A percentile compares a stretch with the other conserved stretches of the same genome.
Evolutionary conservation across 2,888 invertebrate species (phyloP).

Genomic region (Flexamia atlantica): DNA sequence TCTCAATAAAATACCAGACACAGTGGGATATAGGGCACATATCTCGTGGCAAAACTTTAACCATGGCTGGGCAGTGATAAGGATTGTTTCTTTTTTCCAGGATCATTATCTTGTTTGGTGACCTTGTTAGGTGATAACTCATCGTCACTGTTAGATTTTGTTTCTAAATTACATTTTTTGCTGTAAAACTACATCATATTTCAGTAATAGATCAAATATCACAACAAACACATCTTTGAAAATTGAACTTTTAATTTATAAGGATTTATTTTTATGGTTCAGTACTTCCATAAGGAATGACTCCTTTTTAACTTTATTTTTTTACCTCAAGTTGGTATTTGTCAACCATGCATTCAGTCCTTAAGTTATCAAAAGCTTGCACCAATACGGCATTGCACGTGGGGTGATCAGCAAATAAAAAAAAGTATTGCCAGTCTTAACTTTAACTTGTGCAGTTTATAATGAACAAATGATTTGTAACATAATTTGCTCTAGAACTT

Average conservation of each 20-base stretch:
- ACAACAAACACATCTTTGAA: neutral
- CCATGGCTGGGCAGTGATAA: neutral
- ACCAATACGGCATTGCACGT: neutral
- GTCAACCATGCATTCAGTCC: neutral
- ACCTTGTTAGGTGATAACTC: too few relatives aligned
- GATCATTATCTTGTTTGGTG: neutral
- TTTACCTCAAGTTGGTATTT: neutral
- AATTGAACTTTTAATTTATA: neutral
- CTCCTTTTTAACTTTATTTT: neutral
- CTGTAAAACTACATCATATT: neutral
- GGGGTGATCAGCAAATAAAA: neutral
- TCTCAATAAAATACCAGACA: neutral
- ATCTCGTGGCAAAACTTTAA: neutral
- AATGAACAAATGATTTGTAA: neutral
- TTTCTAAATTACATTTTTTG: neutral
- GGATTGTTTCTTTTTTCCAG: neutral
- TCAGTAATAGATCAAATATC: neutral
- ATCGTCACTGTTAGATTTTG: neutral
- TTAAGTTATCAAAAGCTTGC: neutral
- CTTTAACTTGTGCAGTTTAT: neutral
- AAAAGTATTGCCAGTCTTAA: neutral
- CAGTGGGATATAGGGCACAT: neutral
- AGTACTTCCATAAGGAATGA: neutral
- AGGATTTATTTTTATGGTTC: neutral
- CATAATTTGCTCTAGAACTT: neutral